These are phyloP conservation scores for Zaprionus inermis DNA, from an alignment of 1,140 invertebrate genomes.

Conservation along the genomic window DNA sequence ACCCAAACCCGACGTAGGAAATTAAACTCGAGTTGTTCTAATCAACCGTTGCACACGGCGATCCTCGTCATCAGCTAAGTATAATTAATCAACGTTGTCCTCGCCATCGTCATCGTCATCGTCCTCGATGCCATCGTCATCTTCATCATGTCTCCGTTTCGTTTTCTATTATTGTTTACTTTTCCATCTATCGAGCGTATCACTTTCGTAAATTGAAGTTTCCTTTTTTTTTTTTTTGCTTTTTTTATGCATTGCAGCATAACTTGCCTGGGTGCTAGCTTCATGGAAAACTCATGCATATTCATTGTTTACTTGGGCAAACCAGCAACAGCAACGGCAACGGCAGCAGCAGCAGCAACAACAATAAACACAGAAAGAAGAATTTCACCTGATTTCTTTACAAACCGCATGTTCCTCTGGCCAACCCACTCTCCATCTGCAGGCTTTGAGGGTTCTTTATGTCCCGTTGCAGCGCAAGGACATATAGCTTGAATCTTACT, in stretches of 20 bases:
- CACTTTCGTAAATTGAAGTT: conserved; percentile 75
- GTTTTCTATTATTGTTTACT: conserved; percentile 25
- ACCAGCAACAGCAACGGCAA: conserved; percentile 36
- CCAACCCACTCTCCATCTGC: not conserved
- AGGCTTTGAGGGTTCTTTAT: not conserved
- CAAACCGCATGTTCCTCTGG: conserved; percentile 12
- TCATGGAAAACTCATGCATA: conserved; percentile 70
- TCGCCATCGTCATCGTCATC: not conserved
- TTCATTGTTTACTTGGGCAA: conserved; percentile 71
- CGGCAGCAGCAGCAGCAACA: conserved; percentile 23
- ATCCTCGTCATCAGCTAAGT: conserved; percentile 36
- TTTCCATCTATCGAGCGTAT: conserved; percentile 48
- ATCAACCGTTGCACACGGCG: conserved; percentile 30
- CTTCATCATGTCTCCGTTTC: conserved; percentile 11
- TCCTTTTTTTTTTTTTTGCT: conserved; percentile 23
- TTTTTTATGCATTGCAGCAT: conserved; percentile 34
- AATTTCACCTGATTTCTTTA: conserved; percentile 64
- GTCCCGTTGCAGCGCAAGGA: conserved; percentile 10
- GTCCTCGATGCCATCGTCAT: not conserved
- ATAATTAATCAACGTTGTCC: conserved; percentile 67
- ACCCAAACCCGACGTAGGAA: conserved; percentile 4
- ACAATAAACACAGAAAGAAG: conserved; percentile 31
- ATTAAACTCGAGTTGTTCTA: conserved; percentile 31
- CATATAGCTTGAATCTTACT: conserved; percentile 19
- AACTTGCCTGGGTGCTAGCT: conserved; percentile 46